Base-by-base conservation (phyloP, 2,113 vertebrate species). In the Phocoena sinus region DNA sequence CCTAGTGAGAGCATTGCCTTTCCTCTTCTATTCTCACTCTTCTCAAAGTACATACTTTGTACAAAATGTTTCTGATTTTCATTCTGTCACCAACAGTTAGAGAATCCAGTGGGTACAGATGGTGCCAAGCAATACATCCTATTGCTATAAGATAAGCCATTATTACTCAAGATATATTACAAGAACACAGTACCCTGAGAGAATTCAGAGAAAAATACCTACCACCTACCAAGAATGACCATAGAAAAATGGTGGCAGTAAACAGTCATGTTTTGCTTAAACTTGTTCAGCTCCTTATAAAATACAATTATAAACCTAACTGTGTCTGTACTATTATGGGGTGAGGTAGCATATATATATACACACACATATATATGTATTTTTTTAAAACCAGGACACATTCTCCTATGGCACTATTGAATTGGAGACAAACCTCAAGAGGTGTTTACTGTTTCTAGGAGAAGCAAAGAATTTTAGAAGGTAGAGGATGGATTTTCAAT, bases 401-500 rank as follows among this genome's bases (percentile, higher is more conserved):
- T 77, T 97, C 23, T 76, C 20, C 28, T 71, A 41, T 41, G 31
- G 10, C 20, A 85, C n/a, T 76, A 63, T 5, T 89, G 91, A 94
- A 62, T 3, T 73, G 8, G 7, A 91, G 80, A 68, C 11, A 95
- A 73, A 71, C 3, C 23, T 70, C 95, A 56, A 2, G 53, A 85
- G 36, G 18, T 63, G 3, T 83, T 95, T 91, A 77, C 8, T 65
- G 9, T 87, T 96, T 92, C 53, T 17, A 85, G n/a, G 23, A 96
- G 84, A 93, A 81, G 53, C 76, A 85, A 53, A 96, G 38, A 87
- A 31, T 67, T 92, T 91, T 96, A 73, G 28, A 70, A 85, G 31
- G 14, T 68, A n/a, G 96, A 90, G 26, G 41, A 91, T 77, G 44
- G 58, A 82, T 89, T 97, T 95, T 56, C 67, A 89, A 44, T 91